Base-by-base conservation (phyloP, 92 coral and sea anemone species). In the Scolanthus callimorphus region DNA sequence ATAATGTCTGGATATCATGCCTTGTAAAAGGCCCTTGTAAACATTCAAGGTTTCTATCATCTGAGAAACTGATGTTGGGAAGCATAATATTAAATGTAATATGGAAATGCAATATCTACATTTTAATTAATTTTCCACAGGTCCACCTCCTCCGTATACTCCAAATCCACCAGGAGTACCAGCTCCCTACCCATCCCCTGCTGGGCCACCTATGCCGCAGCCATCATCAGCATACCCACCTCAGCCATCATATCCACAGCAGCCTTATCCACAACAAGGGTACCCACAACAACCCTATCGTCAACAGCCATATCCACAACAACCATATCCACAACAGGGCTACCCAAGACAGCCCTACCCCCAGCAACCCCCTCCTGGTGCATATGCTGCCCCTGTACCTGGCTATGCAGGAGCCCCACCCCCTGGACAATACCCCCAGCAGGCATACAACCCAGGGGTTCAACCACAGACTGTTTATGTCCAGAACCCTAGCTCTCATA, bases 401-500 rank as follows among this genome's bases (percentile, higher is more conserved):
- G 52, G 52, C 22, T 46, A 46, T 46, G 52, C 52, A 9, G 52
- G 19, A 6, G 52, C 52, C 38, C 89, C 82, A 45, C 76, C 95
- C 49, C 85, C 89, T 8, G 95, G 82, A 49, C 78, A 79, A 22
- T 83, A 82, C 44, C 95, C 95, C 46, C 73, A 60, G 27, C 95
- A 71, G 44, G 78, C 59, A 27, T 86, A 86, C 50, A 75, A 51
- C 39, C 63, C 90, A 31, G 74, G 74, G 17, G 90, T 69, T 11
- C 63, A 56, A 61, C 82, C 91, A 31, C 95, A 86, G 85, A 86
- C 95, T 70, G 82, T 86, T 20, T 81, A 79, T 65, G 87, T 88
- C 12, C 81, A 85, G 55, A 74, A 80, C 49, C 74, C 82, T 20
- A 49, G 54, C 31, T 67, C 52, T 25, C 55, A 65, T 2, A 64